phyloP scores from a whole-genome alignment of 1,140 invertebrate genomes.

The Penaeus japonicus region DNA sequence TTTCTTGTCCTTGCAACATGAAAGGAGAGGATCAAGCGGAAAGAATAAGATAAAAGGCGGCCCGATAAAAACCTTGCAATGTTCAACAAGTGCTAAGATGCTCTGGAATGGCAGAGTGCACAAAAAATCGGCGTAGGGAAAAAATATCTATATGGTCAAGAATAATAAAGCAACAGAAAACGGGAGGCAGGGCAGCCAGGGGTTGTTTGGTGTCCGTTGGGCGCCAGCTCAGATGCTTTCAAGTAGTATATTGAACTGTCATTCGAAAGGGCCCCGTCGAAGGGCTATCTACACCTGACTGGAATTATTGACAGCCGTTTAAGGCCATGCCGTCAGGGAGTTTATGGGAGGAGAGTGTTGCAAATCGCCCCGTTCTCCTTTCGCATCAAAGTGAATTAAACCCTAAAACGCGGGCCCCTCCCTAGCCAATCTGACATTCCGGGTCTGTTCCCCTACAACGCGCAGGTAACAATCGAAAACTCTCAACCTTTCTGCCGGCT shows the following conservation, averaged over 20 bases:
- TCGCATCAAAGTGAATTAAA: no score
- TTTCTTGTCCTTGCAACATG: conserved; percentile 41
- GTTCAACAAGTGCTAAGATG: conserved; percentile 30
- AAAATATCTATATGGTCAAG: conserved; percentile 17
- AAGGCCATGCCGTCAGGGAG: no score
- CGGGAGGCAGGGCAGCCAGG: not conserved
- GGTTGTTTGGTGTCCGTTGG: no score
- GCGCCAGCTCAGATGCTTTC: no score
- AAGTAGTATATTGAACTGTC: no score
- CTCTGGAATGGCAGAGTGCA: not conserved
- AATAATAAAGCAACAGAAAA: conserved; percentile 41
- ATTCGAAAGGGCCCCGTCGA: no score
- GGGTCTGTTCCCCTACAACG: conserved; percentile 20
- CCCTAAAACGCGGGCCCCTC: not conserved
- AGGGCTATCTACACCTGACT: no score
- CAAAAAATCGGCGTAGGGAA: not conserved
- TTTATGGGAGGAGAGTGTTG: no score
- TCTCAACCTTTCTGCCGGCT: conserved; percentile 48
- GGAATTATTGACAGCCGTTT: no score
- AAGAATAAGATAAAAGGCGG: conserved; percentile 16
- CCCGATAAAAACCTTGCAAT: conserved; percentile 41
- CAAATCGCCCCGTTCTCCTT: no score
- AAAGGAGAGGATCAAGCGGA: conserved; percentile 46
- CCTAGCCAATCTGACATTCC: conserved; percentile 24
- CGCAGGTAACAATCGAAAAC: conserved; percentile 51